These are phyloP conservation scores for Panopea generosa DNA, from an alignment of 2,888 invertebrate genomes.

Conservation along the genomic window DNA sequence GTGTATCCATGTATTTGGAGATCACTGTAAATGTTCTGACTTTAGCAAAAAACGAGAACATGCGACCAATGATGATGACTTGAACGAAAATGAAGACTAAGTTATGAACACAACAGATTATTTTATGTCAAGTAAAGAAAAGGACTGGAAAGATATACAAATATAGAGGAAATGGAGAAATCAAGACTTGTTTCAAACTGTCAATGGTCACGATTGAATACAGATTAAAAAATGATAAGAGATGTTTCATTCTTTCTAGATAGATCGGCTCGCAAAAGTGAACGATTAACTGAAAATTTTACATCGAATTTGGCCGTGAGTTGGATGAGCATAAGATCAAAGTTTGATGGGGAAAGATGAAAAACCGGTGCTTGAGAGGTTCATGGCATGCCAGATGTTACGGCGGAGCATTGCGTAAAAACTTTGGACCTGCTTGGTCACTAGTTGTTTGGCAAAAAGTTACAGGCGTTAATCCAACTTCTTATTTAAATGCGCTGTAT, in stretches of 20 bases:
- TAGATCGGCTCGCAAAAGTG: not conserved
- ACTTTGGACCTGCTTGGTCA: not conserved
- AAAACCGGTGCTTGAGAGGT: conserved; percentile 28
- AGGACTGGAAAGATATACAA: not conserved
- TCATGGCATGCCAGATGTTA: conserved; percentile 44
- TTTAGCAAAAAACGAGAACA: not conserved
- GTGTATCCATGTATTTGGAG: no score
- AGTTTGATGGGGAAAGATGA: not conserved
- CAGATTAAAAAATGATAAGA: not conserved
- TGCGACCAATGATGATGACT: no score
- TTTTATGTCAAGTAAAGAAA: not conserved
- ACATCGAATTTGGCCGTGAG: not conserved
- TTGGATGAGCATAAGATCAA: not conserved
- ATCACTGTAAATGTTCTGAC: not conserved
- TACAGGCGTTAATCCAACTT: conserved; percentile 26
- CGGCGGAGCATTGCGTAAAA: not conserved
- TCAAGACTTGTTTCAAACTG: no score
- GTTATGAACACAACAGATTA: not conserved
- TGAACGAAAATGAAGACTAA: not conserved
- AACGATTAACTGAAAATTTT: not conserved
- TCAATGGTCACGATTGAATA: not conserved
- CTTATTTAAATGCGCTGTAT: not conserved
- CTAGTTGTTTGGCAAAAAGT: conserved; percentile 24
- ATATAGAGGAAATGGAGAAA: not conserved
- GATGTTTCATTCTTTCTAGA: not conserved